Conservation (phyloP, 2,888 invertebrate species). For the Omphaloscelis lunosa region DNA sequence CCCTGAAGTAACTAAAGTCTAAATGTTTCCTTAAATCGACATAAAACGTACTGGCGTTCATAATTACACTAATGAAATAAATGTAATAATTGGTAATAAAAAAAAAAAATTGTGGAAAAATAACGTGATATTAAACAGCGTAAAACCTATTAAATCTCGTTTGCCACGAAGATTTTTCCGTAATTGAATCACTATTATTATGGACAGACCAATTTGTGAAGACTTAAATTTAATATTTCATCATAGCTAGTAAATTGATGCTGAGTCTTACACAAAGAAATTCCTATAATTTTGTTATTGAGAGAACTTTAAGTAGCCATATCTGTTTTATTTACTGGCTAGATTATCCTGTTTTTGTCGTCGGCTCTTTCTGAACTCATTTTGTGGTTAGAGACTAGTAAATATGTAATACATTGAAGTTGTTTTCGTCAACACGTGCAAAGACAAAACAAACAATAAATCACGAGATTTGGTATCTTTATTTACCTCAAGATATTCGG, state of each 20-base stretch:
- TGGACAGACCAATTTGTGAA: slow-evolving; percentile 35
- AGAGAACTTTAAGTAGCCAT: slow-evolving; percentile 22
- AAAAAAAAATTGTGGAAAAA: neutral
- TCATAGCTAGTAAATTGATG: slow-evolving; percentile 21
- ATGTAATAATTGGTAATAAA: neutral
- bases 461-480: slow-evolving; percentile 41
- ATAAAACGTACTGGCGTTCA: neutral
- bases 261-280: neutral
- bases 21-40: neutral
- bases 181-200: slow-evolving; percentile 28
- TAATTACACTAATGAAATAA: neutral
- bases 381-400: neutral
- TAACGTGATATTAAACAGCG: neutral
- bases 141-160: slow-evolving; percentile 22
- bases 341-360: slow-evolving; percentile 38
- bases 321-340: slow-evolving; percentile 16
- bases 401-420: slow-evolving; percentile 9
- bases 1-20: neutral
- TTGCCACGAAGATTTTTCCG: slow-evolving; percentile 5
- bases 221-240: slow-evolving; percentile 30
- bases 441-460: slow-evolving; percentile 20
- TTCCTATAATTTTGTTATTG: slow-evolving; percentile 11
- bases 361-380: neutral
- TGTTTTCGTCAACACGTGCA: slow-evolving; percentile 43
- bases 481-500: neutral